A percentile compares a stretch with the other conserved stretches of the same genome.
These are phyloP conservation scores for Hippocampus zosterae DNA, from an alignment of 2,113 vertebrate genomes.

Conservation along the genomic window DNA sequence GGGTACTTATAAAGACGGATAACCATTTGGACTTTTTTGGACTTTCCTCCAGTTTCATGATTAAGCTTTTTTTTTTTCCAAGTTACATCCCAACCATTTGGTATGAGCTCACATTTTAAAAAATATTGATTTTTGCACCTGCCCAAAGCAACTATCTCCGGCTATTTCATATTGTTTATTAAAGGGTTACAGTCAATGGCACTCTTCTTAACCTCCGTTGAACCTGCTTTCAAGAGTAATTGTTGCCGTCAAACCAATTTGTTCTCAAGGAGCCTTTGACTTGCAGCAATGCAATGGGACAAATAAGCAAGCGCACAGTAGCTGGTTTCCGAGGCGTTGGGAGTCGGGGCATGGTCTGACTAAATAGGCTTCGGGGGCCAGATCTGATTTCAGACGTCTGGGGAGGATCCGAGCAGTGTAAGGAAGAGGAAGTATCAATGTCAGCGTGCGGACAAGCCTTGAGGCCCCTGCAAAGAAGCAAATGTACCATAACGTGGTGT, in stretches of 20 bases:
- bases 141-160: too few species aligned
- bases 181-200: neutral
- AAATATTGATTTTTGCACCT: too few species aligned
- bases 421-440: conserved; percentile 68
- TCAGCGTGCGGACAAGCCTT: conserved; percentile 58
- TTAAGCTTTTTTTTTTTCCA: too few species aligned
- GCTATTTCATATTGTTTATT: neutral
- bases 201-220: conserved; percentile 50
- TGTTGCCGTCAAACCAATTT: conserved; percentile 42
- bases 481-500: conserved; percentile 2
- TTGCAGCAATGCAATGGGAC: neutral
- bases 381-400: conserved; percentile 63
- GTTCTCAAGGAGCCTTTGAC: conserved; percentile 9
- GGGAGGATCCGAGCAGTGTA: conserved; percentile 54
- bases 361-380: conserved; percentile 48
- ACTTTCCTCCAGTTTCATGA: too few species aligned
- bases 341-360: conserved; percentile 42
- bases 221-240: conserved; percentile 45
- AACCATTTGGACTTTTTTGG: too few species aligned
- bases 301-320: conserved; percentile 34
- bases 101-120: too few species aligned
- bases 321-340: conserved; percentile 19
- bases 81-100: too few species aligned
- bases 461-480: conserved; percentile 12
- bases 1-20: too few species aligned